These are phyloP conservation scores for Crotalus helleri DNA, from an alignment of 2,113 vertebrate species.

Conservation along the genomic window DNA sequence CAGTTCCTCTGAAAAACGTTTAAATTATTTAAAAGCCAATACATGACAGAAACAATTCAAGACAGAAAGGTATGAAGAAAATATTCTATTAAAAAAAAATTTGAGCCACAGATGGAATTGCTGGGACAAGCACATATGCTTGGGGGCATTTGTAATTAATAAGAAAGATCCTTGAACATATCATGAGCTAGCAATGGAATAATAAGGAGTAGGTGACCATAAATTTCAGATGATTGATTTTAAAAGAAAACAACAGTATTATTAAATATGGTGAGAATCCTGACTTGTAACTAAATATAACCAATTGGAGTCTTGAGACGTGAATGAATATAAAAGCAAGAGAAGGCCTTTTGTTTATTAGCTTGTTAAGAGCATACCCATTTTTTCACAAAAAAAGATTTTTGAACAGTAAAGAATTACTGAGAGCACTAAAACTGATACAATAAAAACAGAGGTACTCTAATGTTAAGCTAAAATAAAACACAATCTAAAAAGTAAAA, in stretches of 20 bases:
- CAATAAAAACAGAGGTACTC: not conserved
- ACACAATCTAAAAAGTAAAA: not conserved
- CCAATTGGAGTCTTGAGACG: not conserved
- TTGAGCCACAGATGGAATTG: not conserved
- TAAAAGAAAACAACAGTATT: slow-evolving; percentile 14
- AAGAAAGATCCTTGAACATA: not conserved
- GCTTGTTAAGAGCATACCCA: not conserved
- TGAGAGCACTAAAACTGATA: not conserved
- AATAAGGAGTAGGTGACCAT: not conserved
- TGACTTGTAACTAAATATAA: slow-evolving; percentile 13
- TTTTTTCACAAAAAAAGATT: not conserved
- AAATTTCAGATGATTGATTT: not conserved
- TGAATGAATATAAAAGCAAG: not conserved
- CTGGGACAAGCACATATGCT: not conserved
- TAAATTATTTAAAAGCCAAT: slow-evolving; percentile 65
- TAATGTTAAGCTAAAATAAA: not conserved
- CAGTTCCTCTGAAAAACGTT: slow-evolving; percentile 4
- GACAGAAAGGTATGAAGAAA: slow-evolving; percentile 28
- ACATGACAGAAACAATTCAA: slow-evolving; percentile 52
- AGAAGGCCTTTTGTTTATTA: not conserved
- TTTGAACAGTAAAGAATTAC: not conserved
- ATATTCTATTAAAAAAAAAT: slow-evolving; percentile 28
- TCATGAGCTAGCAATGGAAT: not conserved
- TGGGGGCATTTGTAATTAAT: slow-evolving; percentile 15
- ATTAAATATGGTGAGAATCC: not conserved